These are phyloP conservation scores for Stichopus horrens DNA, from an alignment of 53 echinoderm and acorn worm species.

Conservation along the genomic window DNA sequence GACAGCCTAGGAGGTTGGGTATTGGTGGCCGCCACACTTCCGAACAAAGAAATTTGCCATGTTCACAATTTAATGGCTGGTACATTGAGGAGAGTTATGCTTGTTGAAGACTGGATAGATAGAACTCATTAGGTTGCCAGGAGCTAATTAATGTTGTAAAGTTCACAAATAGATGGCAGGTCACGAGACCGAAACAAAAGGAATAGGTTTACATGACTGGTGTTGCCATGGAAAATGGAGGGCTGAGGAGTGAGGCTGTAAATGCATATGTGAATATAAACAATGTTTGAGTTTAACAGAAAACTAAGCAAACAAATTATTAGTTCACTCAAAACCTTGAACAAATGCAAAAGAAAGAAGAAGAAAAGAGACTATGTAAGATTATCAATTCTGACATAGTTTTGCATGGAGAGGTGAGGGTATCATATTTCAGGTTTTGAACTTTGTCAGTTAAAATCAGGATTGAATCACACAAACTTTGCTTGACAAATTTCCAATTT, in stretches of 20 bases:
- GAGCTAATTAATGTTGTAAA: slow-evolving; percentile 18
- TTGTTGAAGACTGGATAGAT: neutral
- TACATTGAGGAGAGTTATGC: neutral
- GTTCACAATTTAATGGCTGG: slow-evolving; percentile 24
- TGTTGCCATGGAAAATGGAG: neutral
- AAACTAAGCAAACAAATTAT: too few species aligned
- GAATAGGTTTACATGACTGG: neutral
- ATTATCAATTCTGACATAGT: too few species aligned
- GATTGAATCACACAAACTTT: too few species aligned
- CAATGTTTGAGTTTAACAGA: neutral
- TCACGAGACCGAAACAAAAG: neutral
- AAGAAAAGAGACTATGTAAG: too few species aligned
- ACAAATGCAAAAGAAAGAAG: too few species aligned
- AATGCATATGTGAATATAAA: neutral
- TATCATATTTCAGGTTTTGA: too few species aligned
- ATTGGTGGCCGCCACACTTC: slow-evolving; percentile 6
- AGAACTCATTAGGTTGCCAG: neutral
- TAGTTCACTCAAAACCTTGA: too few species aligned
- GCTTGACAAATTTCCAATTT: too few species aligned
- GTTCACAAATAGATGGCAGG: neutral
- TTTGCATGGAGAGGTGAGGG: too few species aligned
- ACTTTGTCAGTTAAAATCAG: too few species aligned
- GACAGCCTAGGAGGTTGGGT: neutral
- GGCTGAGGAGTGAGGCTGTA: neutral
- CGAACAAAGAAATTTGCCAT: slow-evolving; percentile 41